These are phyloP conservation scores for Leiothrix lutea DNA, from an alignment of 2,113 vertebrate species.

Conservation along the genomic window DNA sequence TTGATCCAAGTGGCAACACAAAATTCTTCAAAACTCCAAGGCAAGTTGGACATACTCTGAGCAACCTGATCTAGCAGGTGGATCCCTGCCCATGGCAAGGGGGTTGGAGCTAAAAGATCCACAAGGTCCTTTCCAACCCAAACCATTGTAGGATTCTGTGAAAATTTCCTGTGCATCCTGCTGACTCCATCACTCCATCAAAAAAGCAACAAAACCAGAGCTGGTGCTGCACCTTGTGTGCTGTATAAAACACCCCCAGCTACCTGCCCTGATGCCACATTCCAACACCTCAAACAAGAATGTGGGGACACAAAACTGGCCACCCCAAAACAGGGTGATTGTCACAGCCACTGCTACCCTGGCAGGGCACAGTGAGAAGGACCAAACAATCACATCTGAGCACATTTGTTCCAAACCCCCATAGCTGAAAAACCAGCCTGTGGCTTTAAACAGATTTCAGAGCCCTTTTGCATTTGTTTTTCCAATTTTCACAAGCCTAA, in stretches of 20 bases:
- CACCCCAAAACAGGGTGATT: background rate
- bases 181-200: background rate
- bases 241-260: accelerated
- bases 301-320: background rate
- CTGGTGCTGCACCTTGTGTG: background rate
- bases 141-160: background rate
- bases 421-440: background rate
- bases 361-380: background rate
- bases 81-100: background rate
- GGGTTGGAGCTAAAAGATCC: background rate
- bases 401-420: background rate
- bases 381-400: background rate
- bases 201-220: background rate
- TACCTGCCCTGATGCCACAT: background rate
- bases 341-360: background rate
- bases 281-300: background rate
- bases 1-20: background rate
- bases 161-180: background rate
- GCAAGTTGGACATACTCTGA: background rate
- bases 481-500: background rate
- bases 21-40: background rate
- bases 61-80: background rate
- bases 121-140: background rate
- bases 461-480: background rate
- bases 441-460: background rate